These are phyloP conservation scores for Ageneiosus marmoratus DNA, from an alignment of 2,113 vertebrate species.

Conservation along the genomic window DNA sequence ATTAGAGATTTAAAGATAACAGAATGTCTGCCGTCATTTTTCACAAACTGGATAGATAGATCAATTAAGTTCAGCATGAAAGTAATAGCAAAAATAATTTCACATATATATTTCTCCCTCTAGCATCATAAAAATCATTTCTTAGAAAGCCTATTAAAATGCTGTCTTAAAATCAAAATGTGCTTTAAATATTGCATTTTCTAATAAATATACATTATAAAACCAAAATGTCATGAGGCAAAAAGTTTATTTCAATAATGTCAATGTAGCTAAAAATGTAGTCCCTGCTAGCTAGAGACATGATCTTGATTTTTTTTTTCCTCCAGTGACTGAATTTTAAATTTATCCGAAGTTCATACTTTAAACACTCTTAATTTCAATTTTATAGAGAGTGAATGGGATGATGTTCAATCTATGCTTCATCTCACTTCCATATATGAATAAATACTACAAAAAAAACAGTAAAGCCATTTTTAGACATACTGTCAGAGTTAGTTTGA, in stretches of 20 bases:
- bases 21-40: constrained; percentile 28
- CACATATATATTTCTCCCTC: constrained; percentile 24
- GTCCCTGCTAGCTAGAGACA: not conserved
- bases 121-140: not conserved
- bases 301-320: not conserved
- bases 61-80: constrained; percentile 34
- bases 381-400: not conserved
- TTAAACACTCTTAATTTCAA: not conserved
- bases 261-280: not conserved
- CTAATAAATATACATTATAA: constrained; percentile 12
- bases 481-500: constrained; percentile 5
- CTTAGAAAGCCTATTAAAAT: not conserved
- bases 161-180: not conserved
- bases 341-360: not conserved
- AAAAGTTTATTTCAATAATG: not conserved
- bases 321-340: not conserved
- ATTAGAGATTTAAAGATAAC: constrained; percentile 52
- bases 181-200: not conserved
- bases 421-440: not conserved
- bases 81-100: constrained; percentile 25
- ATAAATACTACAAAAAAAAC: not conserved
- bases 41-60: constrained; percentile 20
- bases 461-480: not conserved
- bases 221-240: not conserved
- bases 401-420: not conserved